phyloP scores from a whole-genome alignment of 2,113 vertebrate species.

The Actenoides hombroni region DNA sequence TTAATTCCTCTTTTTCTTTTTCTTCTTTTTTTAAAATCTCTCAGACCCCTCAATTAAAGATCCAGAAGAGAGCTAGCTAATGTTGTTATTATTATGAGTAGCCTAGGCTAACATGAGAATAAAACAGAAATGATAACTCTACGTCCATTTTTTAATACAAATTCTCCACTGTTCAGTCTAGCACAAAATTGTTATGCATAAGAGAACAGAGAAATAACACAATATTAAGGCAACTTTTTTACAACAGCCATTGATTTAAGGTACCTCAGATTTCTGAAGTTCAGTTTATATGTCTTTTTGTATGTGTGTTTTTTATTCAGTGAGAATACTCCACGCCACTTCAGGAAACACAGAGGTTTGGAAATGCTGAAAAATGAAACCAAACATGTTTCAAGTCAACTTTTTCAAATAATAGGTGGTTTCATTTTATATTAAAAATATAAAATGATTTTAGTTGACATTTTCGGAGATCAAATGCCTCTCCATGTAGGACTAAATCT shows the following conservation, averaged over 20 bases:
- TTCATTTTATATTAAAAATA: not conserved
- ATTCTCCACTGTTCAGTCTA: not conserved
- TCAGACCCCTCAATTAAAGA: not conserved
- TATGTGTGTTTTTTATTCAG: not conserved
- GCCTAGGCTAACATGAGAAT: not conserved
- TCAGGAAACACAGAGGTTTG: not conserved
- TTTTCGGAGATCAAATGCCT: not conserved
- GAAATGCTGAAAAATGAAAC: not conserved
- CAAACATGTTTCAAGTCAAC: not conserved
- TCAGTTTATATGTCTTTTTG: not conserved
- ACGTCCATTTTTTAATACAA: not conserved
- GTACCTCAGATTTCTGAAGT: not conserved
- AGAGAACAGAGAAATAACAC: not conserved
- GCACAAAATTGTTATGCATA: not conserved
- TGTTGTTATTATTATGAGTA: not conserved
- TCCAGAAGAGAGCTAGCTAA: not conserved
- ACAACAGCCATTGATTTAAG: not conserved
- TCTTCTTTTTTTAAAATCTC: not conserved
- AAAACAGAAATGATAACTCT: not conserved
- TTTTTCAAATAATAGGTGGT: not conserved
- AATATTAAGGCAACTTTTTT: not conserved
- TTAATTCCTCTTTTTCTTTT: not conserved
- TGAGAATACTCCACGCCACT: not conserved
- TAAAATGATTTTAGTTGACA: not conserved
- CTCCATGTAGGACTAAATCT: not conserved